A percentile compares a stretch with the other conserved stretches of the same genome.
Conservation (phyloP, 2,113 vertebrate species). For the Saguinus imperator region DNA sequence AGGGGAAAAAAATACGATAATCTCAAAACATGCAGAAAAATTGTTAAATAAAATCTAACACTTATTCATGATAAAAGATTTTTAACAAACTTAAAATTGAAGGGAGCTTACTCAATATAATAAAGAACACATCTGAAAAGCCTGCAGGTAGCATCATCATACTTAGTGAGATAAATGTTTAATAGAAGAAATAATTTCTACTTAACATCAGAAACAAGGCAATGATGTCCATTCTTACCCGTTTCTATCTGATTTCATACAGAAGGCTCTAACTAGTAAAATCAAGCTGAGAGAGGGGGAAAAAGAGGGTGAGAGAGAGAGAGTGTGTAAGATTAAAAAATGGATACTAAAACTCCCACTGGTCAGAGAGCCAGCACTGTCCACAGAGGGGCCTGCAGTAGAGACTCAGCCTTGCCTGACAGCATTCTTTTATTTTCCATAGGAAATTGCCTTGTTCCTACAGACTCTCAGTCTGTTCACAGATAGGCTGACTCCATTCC, state of each 20-base stretch:
- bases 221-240: not conserved
- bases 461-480: not conserved
- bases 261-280: not conserved
- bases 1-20: not conserved
- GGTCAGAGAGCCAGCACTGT: not conserved
- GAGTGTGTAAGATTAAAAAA: not conserved
- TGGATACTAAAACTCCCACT: accelerated
- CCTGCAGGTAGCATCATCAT: no score
- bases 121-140: not conserved
- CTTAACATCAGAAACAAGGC: not conserved
- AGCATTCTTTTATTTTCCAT: not conserved
- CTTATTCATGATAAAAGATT: not conserved
- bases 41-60: not conserved
- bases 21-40: not conserved
- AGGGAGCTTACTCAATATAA: not conserved
- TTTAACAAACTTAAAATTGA: not conserved
- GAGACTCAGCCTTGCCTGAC: not conserved
- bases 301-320: not conserved
- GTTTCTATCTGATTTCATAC: not conserved
- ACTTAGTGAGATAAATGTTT: no score
- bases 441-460: accelerated
- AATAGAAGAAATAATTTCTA: not conserved
- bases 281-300: not conserved
- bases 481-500: no score
- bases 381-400: no score